Percentiles rank a stretch among this genome's conserved stretches.
Evolutionary conservation across 1,140 invertebrate genomes (phyloP).

Genomic region (Drosophila kanapiae): DNA sequence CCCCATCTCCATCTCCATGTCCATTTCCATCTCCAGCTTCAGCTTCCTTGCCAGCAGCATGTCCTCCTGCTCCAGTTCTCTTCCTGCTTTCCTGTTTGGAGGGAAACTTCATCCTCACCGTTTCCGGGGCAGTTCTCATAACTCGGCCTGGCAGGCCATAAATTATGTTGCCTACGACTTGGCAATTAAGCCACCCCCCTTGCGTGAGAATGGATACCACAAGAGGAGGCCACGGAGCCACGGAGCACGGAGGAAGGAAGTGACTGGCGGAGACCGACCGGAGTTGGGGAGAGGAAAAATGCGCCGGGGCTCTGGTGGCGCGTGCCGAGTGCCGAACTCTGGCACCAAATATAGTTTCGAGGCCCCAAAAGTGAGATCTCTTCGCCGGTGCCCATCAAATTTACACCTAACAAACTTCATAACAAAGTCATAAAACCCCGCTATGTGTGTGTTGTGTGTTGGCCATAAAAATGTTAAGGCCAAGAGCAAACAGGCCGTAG

Average conservation of each 20-base stretch:
- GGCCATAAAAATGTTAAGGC: slow-evolving; percentile 71
- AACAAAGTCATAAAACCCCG: slow-evolving; percentile 76
- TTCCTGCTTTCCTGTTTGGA: slow-evolving; percentile 11
- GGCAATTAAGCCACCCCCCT: slow-evolving; percentile 61
- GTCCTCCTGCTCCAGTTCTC: background rate
- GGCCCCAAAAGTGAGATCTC: slow-evolving; percentile 28
- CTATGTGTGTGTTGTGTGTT: slow-evolving; percentile 4
- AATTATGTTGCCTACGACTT: slow-evolving; percentile 80
- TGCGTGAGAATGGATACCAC: no score
- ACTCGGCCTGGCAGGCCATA: slow-evolving; percentile 66
- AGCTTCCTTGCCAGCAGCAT: background rate
- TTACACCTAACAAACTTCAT: slow-evolving; percentile 83
- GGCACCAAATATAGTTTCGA: slow-evolving; percentile 44
- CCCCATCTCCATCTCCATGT: no score
- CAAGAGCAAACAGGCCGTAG: slow-evolving; percentile 26
- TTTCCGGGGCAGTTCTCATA: slow-evolving; percentile 49
- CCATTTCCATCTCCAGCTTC: background rate
- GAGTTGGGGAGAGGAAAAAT: background rate
- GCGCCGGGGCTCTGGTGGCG: slow-evolving; percentile 21
- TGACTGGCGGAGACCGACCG: background rate
- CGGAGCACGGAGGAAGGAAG: background rate
- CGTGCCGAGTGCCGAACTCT: slow-evolving; percentile 56
- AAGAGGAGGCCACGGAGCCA: background rate
- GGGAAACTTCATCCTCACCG: slow-evolving; percentile 8
- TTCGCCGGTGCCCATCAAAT: slow-evolving; percentile 66